Conservation (phyloP, 2,113 vertebrate species). For the Guaruba guarouba region DNA sequence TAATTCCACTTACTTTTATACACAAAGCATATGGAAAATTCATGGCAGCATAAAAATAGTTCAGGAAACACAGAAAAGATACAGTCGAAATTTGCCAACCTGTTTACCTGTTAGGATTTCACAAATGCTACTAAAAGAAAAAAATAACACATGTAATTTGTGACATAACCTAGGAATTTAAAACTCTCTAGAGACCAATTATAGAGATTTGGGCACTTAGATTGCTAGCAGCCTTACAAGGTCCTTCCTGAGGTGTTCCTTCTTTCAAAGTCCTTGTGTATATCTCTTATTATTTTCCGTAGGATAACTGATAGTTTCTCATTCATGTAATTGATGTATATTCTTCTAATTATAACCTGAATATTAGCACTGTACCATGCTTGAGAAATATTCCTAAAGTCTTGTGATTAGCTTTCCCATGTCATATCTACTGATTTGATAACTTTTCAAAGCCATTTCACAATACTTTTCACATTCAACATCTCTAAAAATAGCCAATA, state of each 20-base stretch:
- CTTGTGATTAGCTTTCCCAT: neutral
- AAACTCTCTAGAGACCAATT: neutral
- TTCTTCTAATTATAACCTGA: neutral
- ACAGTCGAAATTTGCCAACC: neutral
- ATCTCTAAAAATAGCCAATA: neutral
- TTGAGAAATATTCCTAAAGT: neutral
- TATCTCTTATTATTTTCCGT: neutral
- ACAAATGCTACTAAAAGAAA: constrained; percentile 1
- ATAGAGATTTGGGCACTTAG: neutral
- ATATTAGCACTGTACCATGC: neutral
- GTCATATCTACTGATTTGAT: neutral
- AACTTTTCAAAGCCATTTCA: neutral
- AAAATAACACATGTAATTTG: neutral
- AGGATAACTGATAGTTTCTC: neutral
- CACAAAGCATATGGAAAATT: neutral
- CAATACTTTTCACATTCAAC: neutral
- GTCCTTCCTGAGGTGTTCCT: neutral
- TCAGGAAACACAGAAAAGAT: neutral
- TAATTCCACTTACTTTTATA: constrained; percentile 13
- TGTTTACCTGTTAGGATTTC: constrained; percentile 8
- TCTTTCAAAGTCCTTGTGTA: neutral
- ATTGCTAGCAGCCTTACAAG: neutral
- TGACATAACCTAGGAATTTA: constrained; percentile 4
- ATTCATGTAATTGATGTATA: neutral
- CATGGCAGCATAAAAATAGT: neutral